phyloP scores from a whole-genome alignment of 2,888 invertebrate genomes.

The Pseudococcus jackbeardsleyi region DNA sequence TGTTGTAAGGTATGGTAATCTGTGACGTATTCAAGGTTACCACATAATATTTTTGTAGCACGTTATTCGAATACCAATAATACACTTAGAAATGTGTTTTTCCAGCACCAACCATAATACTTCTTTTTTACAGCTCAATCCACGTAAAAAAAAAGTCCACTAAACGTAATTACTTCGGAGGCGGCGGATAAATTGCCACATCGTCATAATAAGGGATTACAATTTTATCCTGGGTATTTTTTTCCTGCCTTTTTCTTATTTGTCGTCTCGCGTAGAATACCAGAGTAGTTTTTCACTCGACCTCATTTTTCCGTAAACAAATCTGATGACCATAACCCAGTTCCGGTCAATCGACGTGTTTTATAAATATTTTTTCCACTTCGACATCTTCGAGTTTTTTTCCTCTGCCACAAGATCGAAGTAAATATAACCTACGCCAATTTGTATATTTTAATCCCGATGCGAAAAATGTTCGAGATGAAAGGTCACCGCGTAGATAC shows the following conservation, averaged over 20 bases:
- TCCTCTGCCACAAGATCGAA: not conserved
- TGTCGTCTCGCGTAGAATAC: not conserved
- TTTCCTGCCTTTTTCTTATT: not conserved
- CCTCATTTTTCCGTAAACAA: conserved; percentile 35
- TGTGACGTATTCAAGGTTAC: not conserved
- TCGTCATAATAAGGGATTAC: conserved; percentile 13
- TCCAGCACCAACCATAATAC: not conserved
- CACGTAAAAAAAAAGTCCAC: not conserved
- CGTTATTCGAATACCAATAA: not conserved
- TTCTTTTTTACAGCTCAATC: not conserved
- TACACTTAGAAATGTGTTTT: conserved; percentile 1
- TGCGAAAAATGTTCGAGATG: not conserved
- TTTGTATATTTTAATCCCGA: not conserved
- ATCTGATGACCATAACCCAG: conserved; percentile 39
- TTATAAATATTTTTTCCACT: not conserved
- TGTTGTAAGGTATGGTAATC: conserved; percentile 35
- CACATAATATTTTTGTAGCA: not conserved
- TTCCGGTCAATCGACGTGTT: conserved; percentile 21
- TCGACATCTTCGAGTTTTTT: not conserved
- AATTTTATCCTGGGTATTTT: not conserved
- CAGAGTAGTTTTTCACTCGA: conserved; percentile 17
- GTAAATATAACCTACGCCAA: not conserved
- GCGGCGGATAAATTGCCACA: not conserved
- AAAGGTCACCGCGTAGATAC: not conserved
- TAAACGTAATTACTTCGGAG: not conserved